These are phyloP conservation scores for Heteractis magnifica DNA, from an alignment of 92 coral and sea anemone species.

Conservation along the genomic window DNA sequence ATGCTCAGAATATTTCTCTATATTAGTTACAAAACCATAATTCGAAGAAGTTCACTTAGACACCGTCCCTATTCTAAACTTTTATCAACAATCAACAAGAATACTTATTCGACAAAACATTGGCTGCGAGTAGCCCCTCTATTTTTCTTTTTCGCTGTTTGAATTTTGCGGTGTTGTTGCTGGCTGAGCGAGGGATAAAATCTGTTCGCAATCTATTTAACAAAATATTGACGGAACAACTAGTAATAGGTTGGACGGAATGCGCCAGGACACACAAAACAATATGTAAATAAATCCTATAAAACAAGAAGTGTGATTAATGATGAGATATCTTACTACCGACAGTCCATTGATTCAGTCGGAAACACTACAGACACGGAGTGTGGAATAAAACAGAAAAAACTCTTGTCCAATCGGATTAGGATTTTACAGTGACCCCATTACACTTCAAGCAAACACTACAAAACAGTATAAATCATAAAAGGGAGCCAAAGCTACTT, in stretches of 20 bases:
- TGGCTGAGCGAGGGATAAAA: too few species aligned
- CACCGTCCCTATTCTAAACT: neutral
- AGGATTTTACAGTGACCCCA: neutral
- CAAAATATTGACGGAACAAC: neutral
- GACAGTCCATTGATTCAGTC: neutral
- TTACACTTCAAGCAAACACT: neutral
- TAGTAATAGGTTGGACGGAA: neutral
- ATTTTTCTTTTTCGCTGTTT: too few species aligned
- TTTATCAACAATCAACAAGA: neutral
- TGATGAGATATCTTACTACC: neutral
- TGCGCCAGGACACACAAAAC: neutral
- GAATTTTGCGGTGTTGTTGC: too few species aligned
- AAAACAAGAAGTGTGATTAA: neutral
- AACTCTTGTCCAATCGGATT: slow-evolving; percentile 1
- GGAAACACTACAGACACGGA: neutral
- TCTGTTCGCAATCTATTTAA: too few species aligned
- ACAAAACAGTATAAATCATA: neutral
- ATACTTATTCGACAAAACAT: neutral
- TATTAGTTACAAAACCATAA: neutral
- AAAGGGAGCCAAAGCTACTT: neutral
- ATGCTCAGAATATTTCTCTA: neutral
- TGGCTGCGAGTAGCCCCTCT: too few species aligned
- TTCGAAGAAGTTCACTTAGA: neutral
- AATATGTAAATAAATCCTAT: neutral
- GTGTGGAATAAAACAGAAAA: neutral